Evolutionary conservation across 2,888 invertebrate species (phyloP).

Genomic region (Oscheius sp.): DNA sequence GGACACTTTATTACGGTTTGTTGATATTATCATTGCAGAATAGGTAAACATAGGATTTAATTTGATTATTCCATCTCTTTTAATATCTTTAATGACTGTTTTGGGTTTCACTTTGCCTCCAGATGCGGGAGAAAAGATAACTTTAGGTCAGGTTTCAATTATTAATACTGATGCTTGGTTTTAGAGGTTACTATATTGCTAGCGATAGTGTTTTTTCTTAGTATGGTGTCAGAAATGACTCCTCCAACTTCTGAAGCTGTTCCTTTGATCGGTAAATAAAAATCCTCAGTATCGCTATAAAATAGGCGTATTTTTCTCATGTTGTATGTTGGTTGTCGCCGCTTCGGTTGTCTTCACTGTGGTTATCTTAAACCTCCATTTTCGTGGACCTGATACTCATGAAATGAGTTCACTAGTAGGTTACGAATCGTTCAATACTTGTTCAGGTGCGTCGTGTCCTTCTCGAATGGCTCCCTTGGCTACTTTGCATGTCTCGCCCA

Average conservation of each 20-base stretch:
- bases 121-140: slow-evolving; percentile 97
- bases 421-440: neutral
- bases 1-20: slow-evolving; percentile 93
- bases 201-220: slow-evolving; percentile 95
- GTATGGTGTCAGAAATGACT: slow-evolving; percentile 96
- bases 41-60: slow-evolving; percentile 85
- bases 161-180: slow-evolving; percentile 6
- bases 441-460: slow-evolving; percentile 50
- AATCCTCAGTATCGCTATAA: neutral
- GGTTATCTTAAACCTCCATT: slow-evolving; percentile 65
- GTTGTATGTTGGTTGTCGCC: slow-evolving; percentile 65
- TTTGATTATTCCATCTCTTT: slow-evolving; percentile 96
- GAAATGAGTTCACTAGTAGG: slow-evolving; percentile 58
- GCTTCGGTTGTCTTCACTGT: slow-evolving; percentile 68
- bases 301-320: slow-evolving; percentile 65
- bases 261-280: slow-evolving; percentile 50
- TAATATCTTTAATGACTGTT: slow-evolving; percentile 97
- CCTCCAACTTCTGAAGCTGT: slow-evolving; percentile 80
- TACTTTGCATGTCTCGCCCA: slow-evolving; percentile 64
- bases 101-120: slow-evolving; percentile 97
- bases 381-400: slow-evolving; percentile 62
- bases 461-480: slow-evolving; percentile 66
- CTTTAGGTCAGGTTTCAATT: slow-evolving; percentile 79
- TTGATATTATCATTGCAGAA: neutral
- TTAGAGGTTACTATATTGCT: slow-evolving; percentile 73